Conservation (phyloP, 1,140 invertebrate genomes). For the Euura lappo region DNA sequence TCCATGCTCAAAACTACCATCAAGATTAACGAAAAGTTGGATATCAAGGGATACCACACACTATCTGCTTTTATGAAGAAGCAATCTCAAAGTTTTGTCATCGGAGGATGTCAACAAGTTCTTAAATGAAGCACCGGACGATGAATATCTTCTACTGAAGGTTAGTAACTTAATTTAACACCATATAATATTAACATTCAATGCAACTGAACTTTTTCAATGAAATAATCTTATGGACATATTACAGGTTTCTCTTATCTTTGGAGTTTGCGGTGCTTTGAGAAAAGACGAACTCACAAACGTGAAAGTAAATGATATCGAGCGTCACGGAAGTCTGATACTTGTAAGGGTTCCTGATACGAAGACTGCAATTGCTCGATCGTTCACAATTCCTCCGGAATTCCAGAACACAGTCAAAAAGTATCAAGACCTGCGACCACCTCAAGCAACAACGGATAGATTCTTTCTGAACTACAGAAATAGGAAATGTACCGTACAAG, state of each 20-base stretch:
- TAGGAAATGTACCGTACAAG: constrained; percentile 28
- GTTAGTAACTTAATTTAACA: not conserved
- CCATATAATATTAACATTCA: not conserved
- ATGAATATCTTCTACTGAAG: constrained; percentile 22
- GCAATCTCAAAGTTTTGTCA: constrained; percentile 6
- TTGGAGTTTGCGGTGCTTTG: constrained; percentile 33
- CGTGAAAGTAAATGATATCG: too few relatives aligned
- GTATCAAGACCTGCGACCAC: constrained; percentile 25
- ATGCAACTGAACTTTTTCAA: too few relatives aligned
- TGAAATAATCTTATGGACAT: too few relatives aligned
- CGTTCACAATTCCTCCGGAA: constrained; percentile 19
- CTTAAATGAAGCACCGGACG: constrained; percentile 24
- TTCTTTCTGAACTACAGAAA: constrained; percentile 23
- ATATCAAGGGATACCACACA: not conserved
- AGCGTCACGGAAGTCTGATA: constrained; percentile 3
- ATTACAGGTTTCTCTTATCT: constrained; percentile 20
- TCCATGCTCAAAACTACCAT: constrained; percentile 8
- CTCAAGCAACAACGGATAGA: constrained; percentile 11
- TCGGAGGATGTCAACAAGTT: constrained; percentile 20
- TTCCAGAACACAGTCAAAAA: constrained; percentile 25
- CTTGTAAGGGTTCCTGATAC: constrained; percentile 30
- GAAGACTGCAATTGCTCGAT: constrained; percentile 19
- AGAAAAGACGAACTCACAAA: constrained; percentile 27
- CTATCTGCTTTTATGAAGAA: not conserved
- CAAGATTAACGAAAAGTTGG: not conserved